phyloP scores from a whole-genome alignment of 2,113 vertebrate genomes.

The Alouatta palliata region DNA sequence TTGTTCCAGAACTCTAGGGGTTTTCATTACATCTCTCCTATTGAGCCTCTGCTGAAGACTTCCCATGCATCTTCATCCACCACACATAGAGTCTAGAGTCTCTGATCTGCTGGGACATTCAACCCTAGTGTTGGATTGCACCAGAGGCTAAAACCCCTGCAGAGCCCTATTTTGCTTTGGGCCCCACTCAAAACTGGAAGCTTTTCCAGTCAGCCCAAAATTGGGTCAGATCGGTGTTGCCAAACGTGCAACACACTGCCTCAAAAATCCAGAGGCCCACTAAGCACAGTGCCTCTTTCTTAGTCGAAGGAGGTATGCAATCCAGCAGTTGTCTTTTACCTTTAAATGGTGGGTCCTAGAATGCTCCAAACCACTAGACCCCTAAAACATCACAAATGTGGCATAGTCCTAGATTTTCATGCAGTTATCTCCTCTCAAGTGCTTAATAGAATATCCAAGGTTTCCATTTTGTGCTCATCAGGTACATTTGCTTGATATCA shows the following conservation, averaged over 20 bases:
- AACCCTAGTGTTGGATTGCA: neutral
- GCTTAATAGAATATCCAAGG: neutral
- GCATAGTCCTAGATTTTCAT: neutral
- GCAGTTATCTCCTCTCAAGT: neutral
- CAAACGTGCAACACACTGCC: neutral
- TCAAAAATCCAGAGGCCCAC: neutral
- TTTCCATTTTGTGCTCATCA: neutral
- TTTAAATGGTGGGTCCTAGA: neutral
- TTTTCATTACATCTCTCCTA: neutral
- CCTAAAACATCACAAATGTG: neutral
- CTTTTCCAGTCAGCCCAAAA: neutral
- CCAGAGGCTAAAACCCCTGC: neutral
- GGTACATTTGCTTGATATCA: neutral
- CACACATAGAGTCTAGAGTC: fast-evolving
- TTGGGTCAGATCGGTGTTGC: neutral
- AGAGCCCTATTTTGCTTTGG: neutral
- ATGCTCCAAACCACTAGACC: neutral
- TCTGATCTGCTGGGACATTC: neutral
- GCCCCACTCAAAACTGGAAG: neutral
- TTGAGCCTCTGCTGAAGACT: neutral
- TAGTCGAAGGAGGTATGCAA: neutral
- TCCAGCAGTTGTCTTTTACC: neutral
- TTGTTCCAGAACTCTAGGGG: neutral
- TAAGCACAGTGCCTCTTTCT: too few species aligned
- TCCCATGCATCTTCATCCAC: neutral